A percentile compares a stretch with the other conserved stretches of the same genome.
Conservation (phyloP, 64 coral and sea anemone species). For the Dendronephthya gigantea region DNA sequence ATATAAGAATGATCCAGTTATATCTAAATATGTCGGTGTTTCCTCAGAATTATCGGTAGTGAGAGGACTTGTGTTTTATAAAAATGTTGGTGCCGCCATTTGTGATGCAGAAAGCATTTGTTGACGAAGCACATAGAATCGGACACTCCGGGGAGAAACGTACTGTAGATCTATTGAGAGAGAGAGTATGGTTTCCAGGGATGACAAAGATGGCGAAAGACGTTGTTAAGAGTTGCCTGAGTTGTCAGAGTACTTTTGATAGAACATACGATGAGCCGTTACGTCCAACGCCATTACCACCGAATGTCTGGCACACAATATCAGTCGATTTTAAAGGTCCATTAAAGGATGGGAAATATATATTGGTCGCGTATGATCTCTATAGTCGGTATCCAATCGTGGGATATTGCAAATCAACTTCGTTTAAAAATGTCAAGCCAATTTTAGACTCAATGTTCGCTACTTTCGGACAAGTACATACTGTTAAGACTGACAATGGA, state of each 20-base stretch:
- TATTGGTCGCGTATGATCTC: not conserved
- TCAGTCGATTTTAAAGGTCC: not conserved
- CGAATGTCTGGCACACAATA: not conserved
- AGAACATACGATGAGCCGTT: conserved; percentile 3
- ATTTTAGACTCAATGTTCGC: not conserved
- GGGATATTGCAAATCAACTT: no score
- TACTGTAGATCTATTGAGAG: not conserved
- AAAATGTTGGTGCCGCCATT: not conserved
- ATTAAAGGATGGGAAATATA: not conserved
- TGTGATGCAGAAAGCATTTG: no score
- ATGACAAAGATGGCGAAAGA: not conserved
- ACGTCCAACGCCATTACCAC: conserved; percentile 1
- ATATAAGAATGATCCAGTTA: no score
- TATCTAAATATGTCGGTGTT: not conserved
- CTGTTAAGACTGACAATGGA: no score
- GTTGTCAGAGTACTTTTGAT: not conserved
- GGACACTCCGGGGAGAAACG: not conserved
- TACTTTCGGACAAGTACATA: no score
- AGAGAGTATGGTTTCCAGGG: not conserved
- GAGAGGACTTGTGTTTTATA: not conserved
- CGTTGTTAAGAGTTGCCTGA: not conserved
- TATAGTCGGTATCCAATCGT: not conserved
- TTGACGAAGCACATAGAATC: not conserved
- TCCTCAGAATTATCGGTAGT: not conserved
- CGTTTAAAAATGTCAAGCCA: not conserved